Base-by-base conservation (phyloP, 2,797 vertebrate species). In the Lepilemur septentrionalis region DNA sequence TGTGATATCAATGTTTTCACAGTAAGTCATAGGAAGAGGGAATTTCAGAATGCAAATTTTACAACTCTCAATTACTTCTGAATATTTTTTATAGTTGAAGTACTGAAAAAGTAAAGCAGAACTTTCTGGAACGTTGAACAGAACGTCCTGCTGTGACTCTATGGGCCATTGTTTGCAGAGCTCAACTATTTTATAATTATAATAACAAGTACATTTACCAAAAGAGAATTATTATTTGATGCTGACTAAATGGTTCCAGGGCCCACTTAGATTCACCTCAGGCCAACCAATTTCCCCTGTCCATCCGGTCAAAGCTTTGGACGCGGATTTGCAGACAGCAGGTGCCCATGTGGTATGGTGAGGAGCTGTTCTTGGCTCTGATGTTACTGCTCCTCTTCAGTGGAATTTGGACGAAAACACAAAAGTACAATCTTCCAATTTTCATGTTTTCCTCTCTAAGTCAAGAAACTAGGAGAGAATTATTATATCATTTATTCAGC, bases 221-320 rank as follows among this genome's bases (percentile, higher is more conserved):
- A 84, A 94, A 94, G 50, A 52, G 30, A 96, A 55, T 75, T 61
- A 41, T 80, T 96, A 65, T 32, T 72, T 90, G 75, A 94, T 23
- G 89, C 59, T 85, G 73, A 89, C 10, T 52, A 73, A 84, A 20
- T 93, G 32, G 7, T 76, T 48, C 41, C 65, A 46, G 3, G 22
- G 32, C 2, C 67, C 41, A 57, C 79, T 87, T 82, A 50, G 20
- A 38, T 38, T 80, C 11, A 70, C 48, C 22, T 73, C 15, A 30
- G 75, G 57, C 75, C 73, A 82, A 83, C 35, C 46, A 91, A 57
- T 95, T 93, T 96, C 82, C 73, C n/a, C n/a, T 25, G 13, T 79
- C 76, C 76, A 79, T 79, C 75, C 2, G 76, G 76, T 35, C 50
- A 79, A 55, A 79, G 76, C n/a, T 79, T 15, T 87, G 72, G 69